Base-by-base conservation (phyloP, 2,888 invertebrate genomes). In the Congeria kusceri region DNA sequence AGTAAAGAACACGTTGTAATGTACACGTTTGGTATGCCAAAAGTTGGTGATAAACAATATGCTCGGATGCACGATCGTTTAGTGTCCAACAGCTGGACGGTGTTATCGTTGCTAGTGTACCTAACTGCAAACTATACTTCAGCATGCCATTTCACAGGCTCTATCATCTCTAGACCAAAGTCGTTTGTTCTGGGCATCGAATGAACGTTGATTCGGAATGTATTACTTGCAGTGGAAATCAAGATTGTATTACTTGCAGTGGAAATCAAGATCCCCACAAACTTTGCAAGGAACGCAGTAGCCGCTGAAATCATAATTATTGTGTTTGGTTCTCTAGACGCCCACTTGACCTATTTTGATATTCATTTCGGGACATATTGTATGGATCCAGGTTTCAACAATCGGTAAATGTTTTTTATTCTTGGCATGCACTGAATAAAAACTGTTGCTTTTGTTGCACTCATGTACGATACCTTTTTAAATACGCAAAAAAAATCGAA, bases 21-120 rank as follows among this genome's bases (percentile, higher is more conserved):
- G 39, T 79, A 76, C 70, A 83, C 82, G 58, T 83, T 76, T 64
- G 82, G 82, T 62, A 83, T 83, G 82, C 82, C 82, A 18, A 47
- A 76, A 32, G 82, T 79, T 25, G 82, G 82, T 5, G 66, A 78
- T 32, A 75, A 79, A 63, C 15, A 25, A 23, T 83, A 70, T 61
- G 78, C 82, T 13, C 27, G 27, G n/a, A 46, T 65, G 13, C 76
- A 76, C 57, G 73, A 77, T 29, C 65, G 15, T 29, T 62, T 83
- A 7, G 82, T 83, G 4, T 64, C 62, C 13, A 59, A 79, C 57
- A 83, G 82, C 59, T 83, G 76, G 73, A 49, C 78, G 72, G 79
- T 7, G 82, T 79, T 49, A 32, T 56, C 39, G 70, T 83, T 27
- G 53, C 82, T n/a, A 73, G 56, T 39, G 15, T 83, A 56, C 82